Base-by-base conservation (phyloP, 1,140 invertebrate species). In the Cataglyphis hispanica region DNA sequence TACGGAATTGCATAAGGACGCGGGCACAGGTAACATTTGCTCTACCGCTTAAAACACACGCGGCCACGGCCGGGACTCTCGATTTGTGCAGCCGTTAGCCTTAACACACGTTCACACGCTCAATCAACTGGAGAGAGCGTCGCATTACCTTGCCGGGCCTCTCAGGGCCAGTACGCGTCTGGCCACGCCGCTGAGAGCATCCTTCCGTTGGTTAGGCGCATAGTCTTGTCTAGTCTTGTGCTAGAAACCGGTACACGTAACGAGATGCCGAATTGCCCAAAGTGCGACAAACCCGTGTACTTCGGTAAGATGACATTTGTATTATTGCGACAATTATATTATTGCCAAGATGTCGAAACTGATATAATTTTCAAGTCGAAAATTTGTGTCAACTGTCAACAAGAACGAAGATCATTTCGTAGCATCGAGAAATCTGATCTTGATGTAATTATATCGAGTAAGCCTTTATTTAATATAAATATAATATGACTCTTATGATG, bases 271-370 rank as follows among this genome's bases (percentile, higher is more conserved):
- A 96, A 96, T 92, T 96, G 96, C 90, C 96, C 96, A 2, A 95
- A 96, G 92, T 96, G 96, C 91, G 91, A 95, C 53, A 96, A 96
- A 87, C 95, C 96, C 25, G 96, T 96, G 11, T 96, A 96, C 88
- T 96, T 96, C 87, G 96, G 96, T 96, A 89, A 95, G 95, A 93
- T 19, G 8, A 40, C 27, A 34, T 22, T 40, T 7, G 16, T 16
- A 4, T 27, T 61, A 58, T 22, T 22, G 13, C 64, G 22, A 70
- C 27, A 34, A 27, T 40, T 7, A 4, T 16, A 4, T 27, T 61
- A 58, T 22, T 22, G 6, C 22, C 1, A 16, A 58, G 27, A 50
- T 34, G 10, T 50, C 11, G 43, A 58, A n/a, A 25, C 22, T 10
- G 37, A 0, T 66, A 25, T 25, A 50, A 50, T 58, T 27, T 53